Evolutionary conservation across 2,797 vertebrate species (phyloP).

Genomic region (Melanotaenia maccullochi): DNA sequence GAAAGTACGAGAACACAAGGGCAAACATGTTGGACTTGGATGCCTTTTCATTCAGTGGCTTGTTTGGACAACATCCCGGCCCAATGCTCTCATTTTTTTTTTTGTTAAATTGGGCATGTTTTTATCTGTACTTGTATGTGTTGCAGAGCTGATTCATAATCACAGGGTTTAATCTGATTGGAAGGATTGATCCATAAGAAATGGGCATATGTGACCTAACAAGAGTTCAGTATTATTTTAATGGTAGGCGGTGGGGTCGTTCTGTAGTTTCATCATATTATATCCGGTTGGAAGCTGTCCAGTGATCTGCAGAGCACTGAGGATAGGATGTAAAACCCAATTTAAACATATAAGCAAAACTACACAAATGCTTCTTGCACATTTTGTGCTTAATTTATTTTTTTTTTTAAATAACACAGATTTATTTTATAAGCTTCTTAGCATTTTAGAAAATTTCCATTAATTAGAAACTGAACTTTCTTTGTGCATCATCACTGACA

Average conservation of each 20-base stretch:
- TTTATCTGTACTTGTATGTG: slow-evolving; percentile 19
- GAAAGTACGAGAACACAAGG: neutral
- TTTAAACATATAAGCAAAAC: too few relatives aligned
- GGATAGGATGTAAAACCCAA: too few relatives aligned
- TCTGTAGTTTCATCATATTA: slow-evolving; percentile 31
- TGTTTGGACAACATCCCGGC: slow-evolving; percentile 55
- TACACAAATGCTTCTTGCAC: too few relatives aligned
- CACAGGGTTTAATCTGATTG: slow-evolving; percentile 27
- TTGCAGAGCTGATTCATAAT: slow-evolving; percentile 53
- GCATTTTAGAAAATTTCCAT: too few relatives aligned
- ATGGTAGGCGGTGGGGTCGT: slow-evolving; percentile 23
- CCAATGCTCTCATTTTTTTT: slow-evolving; percentile 35
- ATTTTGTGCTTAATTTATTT: too few relatives aligned
- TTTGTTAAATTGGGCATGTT: slow-evolving; percentile 10
- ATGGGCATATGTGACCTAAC: slow-evolving; percentile 62
- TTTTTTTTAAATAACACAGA: too few relatives aligned
- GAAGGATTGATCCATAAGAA: slow-evolving; percentile 59
- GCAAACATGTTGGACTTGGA: neutral
- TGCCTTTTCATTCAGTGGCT: slow-evolving; percentile 41
- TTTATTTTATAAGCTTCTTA: too few relatives aligned
- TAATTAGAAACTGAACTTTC: too few relatives aligned
- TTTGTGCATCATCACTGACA: too few relatives aligned
- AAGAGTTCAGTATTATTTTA: slow-evolving; percentile 18
- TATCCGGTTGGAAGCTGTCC: neutral
- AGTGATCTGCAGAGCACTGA: too few relatives aligned